phyloP scores from a whole-genome alignment of 2,797 vertebrate species.

The Picus viridis region DNA sequence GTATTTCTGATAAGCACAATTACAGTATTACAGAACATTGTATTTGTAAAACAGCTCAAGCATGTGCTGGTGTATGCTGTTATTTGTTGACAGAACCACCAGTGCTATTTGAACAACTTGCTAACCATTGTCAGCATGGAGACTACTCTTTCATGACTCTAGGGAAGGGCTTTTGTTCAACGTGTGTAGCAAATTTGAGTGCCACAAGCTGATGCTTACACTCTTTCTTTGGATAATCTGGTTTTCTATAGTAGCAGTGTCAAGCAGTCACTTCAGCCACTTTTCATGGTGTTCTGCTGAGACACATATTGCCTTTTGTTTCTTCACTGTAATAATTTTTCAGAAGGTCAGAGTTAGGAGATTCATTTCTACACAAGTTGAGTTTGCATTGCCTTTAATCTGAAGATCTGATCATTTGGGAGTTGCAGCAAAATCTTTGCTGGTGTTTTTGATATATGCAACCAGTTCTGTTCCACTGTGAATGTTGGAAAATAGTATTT shows the following conservation, averaged over 20 bases:
- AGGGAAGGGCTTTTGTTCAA: neutral
- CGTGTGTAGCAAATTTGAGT: neutral
- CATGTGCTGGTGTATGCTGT: neutral
- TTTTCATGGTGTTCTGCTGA: neutral
- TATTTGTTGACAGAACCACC: neutral
- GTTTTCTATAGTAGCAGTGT: neutral
- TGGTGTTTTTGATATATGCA: neutral
- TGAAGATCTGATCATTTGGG: neutral
- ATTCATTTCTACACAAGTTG: neutral
- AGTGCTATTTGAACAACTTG: neutral
- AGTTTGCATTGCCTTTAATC: neutral
- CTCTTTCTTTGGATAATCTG: neutral
- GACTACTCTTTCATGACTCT: neutral
- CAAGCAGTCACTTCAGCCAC: neutral
- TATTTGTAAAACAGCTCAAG: slow-evolving; percentile 15
- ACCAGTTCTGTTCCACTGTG: neutral
- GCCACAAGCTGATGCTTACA: neutral
- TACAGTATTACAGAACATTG: neutral
- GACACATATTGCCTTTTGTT: neutral
- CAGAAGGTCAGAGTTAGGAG: neutral
- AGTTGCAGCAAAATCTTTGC: neutral
- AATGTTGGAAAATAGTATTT: neutral
- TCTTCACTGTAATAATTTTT: neutral
- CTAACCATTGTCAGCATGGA: neutral
- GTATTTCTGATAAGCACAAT: slow-evolving; percentile 8